Percentiles rank a stretch among this genome's conserved stretches.
Conservation (phyloP, 2,113 vertebrate species). For the Stomatorhinus ivindoensis region DNA sequence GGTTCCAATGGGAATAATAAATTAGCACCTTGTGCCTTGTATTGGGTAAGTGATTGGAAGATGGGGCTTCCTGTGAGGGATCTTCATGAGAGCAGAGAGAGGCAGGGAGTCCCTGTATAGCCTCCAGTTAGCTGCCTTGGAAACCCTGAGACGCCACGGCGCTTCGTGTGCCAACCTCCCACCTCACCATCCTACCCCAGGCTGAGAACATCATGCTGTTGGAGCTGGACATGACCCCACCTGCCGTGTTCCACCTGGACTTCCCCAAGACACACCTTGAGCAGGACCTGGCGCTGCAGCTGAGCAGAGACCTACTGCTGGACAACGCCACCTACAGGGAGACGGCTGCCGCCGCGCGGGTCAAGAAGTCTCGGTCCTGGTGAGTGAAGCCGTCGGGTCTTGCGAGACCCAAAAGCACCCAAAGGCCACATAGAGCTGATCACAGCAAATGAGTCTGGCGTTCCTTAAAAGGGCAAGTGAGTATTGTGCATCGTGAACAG, state of each 20-base stretch:
- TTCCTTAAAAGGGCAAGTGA: background rate
- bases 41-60: background rate
- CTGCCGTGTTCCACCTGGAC: conserved; percentile 72
- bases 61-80: background rate
- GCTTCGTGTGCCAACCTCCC: no score
- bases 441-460: background rate
- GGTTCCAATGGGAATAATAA: background rate
- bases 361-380: conserved; percentile 87
- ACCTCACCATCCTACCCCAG: conserved; percentile 43
- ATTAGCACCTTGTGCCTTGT: background rate
- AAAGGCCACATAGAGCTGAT: background rate
- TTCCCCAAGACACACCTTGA: conserved; percentile 54
- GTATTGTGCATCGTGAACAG: background rate
- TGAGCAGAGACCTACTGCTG: conserved; percentile 63
- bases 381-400: conserved; percentile 44
- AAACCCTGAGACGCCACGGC: background rate
- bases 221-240: conserved; percentile 85
- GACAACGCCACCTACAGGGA: conserved; percentile 71
- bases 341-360: conserved; percentile 54
- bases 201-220: conserved; percentile 94
- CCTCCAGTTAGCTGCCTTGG: background rate
- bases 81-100: background rate
- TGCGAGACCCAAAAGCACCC: no score
- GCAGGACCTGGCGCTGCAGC: conserved; percentile 62
- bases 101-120: background rate